Percentiles rank a stretch among this genome's conserved stretches.
Evolutionary conservation across 2,888 invertebrate genomes (phyloP).

Genomic region (Ectemnius cavifrons): DNA sequence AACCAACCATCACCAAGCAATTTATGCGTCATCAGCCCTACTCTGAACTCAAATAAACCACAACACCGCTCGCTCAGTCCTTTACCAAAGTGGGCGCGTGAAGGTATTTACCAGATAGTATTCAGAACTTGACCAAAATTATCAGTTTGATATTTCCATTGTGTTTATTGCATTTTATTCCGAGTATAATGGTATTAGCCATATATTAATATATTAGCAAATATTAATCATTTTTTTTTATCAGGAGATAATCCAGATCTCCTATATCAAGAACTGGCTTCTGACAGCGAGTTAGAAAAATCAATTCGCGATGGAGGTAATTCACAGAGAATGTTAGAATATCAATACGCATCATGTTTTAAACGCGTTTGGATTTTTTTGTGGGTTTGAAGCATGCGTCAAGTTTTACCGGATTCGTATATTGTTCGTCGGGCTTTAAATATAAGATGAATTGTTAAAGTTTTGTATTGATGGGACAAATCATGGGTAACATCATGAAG

Average conservation of each 20-base stretch:
- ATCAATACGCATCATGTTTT: slow-evolving; percentile 15
- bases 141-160: too few relatives aligned
- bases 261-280: slow-evolving; percentile 80
- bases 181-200: neutral
- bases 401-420: slow-evolving; percentile 5
- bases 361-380: slow-evolving; percentile 14
- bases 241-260: slow-evolving; percentile 81
- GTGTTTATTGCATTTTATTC: slow-evolving; percentile 8
- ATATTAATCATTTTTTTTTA: slow-evolving; percentile 55
- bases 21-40: slow-evolving; percentile 77
- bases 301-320: slow-evolving; percentile 72
- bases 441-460: slow-evolving; percentile 10
- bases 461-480: neutral
- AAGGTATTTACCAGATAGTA: slow-evolving; percentile 75
- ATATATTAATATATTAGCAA: too few relatives aligned
- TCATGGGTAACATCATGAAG: too few relatives aligned
- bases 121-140: too few relatives aligned
- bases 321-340: slow-evolving; percentile 42
- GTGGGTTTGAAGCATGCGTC: slow-evolving; percentile 47
- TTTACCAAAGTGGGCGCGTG: slow-evolving; percentile 81
- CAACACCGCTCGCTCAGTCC: slow-evolving; percentile 80
- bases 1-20: slow-evolving; percentile 79
- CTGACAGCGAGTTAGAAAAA: slow-evolving; percentile 74
- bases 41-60: slow-evolving; percentile 68
- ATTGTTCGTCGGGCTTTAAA: slow-evolving; percentile 3